A percentile compares a stretch with the other conserved stretches of the same genome.
Evolutionary conservation across 2,113 vertebrate species (phyloP).

Genomic region (Hippoglossus stenolepis): DNA sequence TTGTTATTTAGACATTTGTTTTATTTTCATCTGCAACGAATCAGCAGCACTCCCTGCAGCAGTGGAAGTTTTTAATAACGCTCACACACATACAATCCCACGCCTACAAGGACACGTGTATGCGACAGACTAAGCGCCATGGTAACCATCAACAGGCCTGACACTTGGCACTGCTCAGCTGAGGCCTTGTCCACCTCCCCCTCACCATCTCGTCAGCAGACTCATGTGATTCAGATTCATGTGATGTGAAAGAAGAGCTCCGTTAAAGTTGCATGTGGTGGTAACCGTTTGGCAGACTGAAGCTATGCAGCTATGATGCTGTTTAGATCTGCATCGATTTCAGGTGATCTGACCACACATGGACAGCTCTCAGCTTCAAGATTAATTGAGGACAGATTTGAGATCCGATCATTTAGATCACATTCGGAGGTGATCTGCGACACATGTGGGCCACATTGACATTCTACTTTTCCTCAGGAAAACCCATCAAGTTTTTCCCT

Average conservation of each 20-base stretch:
- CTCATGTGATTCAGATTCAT: constrained; percentile 48
- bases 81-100: neutral
- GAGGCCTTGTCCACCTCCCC: constrained; percentile 60
- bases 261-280: neutral
- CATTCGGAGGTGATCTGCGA: too few species aligned
- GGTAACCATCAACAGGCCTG: constrained; percentile 72
- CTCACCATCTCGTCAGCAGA: constrained; percentile 53
- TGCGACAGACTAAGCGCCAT: constrained; percentile 70
- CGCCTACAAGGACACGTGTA: constrained; percentile 32
- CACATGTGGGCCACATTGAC: too few species aligned
- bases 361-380: too few species aligned
- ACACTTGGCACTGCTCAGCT: constrained; percentile 68
- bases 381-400: too few species aligned
- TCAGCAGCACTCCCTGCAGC: neutral
- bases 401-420: too few species aligned
- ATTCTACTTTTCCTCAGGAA: too few species aligned
- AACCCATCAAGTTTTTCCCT: too few species aligned
- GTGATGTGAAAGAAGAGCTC: constrained; percentile 22
- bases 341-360: too few species aligned
- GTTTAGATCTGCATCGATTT: too few species aligned
- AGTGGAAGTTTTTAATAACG: neutral
- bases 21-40: neutral
- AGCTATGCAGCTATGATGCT: too few species aligned
- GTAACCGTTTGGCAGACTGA: too few species aligned
- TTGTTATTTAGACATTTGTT: too few species aligned